Evolutionary conservation across 2,888 invertebrate genomes (phyloP), one percentile per base, ranked within the genome.

Genomic region (Beris morrisii): DNA sequence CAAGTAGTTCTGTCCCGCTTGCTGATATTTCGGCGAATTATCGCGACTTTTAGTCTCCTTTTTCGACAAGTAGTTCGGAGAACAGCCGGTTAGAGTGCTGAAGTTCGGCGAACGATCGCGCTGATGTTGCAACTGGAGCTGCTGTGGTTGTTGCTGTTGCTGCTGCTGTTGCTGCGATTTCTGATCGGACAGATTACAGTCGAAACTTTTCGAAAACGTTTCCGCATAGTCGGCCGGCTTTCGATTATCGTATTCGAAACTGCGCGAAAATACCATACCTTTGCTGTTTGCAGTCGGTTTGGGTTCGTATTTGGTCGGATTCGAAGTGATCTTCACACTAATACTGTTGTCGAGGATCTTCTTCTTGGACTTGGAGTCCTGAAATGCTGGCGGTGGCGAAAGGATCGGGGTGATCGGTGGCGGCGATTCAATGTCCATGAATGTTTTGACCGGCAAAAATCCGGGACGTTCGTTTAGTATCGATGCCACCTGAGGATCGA

Each of bases 331-430:
- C 55, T 74, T 73, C 13, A 71, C 57, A 53, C 73, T 69, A 65
- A 73, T 30, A 13, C 7, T 54, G 43, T 30, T 64, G 7, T 6
- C 68, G 67, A 72, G 13, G 69, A 58, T 53, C 67, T 75, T 74
- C 4, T 73, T 69, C 50, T 74, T 74, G 3, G 74, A 73, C 67
- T 78, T 79, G 71, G 80, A 79, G 71, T 87, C 87, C 75, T 88
- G 88, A 75, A 88, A 88, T 9, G 88, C 88, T 9, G 87, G 88
- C 0, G 88, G 88, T 9, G 88, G 88, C 13, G 88, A 88, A 55
- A 88, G 84, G 67, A 88, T 88, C 6, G 88, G 88, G 1, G 88
- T 88, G 12, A 87, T 80, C n/a, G 87, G 86, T 3, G 87, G 87
- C 43, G 87, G 87, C 1, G 87, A 86, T 58, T 82, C 80, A 71